phyloP scores from a whole-genome alignment of 2,797 vertebrate genomes.

The Trachops cirrhosus region DNA sequence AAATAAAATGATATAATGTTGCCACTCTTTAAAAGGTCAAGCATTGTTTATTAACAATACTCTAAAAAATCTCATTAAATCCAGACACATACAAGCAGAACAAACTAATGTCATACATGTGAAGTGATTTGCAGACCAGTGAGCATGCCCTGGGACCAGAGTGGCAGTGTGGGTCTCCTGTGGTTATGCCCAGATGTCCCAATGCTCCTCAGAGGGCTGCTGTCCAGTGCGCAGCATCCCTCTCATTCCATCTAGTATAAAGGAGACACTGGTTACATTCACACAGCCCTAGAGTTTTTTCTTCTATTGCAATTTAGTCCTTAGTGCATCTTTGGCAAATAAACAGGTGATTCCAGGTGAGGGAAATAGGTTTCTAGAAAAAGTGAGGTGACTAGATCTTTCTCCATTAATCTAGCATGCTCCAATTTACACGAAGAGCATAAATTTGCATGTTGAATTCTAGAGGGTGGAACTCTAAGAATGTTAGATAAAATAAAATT shows the following conservation, averaged over 20 bases:
- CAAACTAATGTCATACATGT: neutral
- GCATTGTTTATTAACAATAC: slow-evolving; percentile 22
- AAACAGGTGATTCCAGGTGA: neutral
- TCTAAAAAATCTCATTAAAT: slow-evolving; percentile 37
- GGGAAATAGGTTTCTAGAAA: slow-evolving; percentile 7
- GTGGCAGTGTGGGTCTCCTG: neutral
- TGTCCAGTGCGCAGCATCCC: fast-evolving
- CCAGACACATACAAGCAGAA: neutral
- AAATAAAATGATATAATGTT: neutral
- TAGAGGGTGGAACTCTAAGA: slow-evolving; percentile 44
- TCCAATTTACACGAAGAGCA: slow-evolving; percentile 45
- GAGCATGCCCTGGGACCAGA: neutral
- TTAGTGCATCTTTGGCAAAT: neutral
- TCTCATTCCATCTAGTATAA: neutral
- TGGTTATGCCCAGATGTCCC: neutral
- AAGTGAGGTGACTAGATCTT: slow-evolving; percentile 17
- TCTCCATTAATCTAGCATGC: slow-evolving; percentile 49
- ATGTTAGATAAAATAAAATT: slow-evolving; percentile 69
- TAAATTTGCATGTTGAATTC: slow-evolving; percentile 61
- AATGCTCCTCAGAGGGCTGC: fast-evolving
- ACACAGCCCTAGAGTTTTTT: neutral
- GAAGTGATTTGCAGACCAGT: neutral
- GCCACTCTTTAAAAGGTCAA: slow-evolving; percentile 46
- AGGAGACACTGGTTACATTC: neutral
- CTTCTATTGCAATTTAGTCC: neutral